phyloP scores from a whole-genome alignment of 2,797 vertebrate genomes.

The Coracias cyanogaster region DNA sequence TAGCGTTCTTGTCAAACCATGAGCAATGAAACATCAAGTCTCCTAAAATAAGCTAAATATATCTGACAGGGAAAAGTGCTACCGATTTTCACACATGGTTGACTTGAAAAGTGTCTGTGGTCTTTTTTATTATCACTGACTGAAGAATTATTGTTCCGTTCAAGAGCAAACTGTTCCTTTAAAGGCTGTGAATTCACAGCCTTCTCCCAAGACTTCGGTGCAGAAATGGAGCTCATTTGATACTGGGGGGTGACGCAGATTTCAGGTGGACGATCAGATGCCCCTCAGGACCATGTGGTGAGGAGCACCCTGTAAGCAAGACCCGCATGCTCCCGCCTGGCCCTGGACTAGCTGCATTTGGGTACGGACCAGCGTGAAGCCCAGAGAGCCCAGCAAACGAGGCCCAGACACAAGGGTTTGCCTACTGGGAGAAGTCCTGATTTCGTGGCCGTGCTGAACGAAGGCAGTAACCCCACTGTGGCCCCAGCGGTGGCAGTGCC shows the following conservation, averaged over 20 bases:
- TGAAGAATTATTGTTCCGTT: neutral
- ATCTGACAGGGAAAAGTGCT: neutral
- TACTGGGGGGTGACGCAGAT: neutral
- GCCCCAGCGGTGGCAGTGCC: neutral
- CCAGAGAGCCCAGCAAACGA: neutral
- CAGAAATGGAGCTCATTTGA: neutral
- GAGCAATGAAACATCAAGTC: neutral
- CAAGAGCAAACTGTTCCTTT: neutral
- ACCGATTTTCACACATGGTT: accelerated
- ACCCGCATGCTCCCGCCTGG: accelerated
- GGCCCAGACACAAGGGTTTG: neutral
- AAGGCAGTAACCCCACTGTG: accelerated
- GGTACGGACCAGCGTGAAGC: accelerated
- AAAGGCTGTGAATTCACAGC: neutral
- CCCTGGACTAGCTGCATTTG: no score
- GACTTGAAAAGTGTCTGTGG: neutral
- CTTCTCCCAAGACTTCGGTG: neutral
- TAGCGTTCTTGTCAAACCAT: neutral
- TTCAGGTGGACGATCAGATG: neutral
- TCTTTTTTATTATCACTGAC: neutral
- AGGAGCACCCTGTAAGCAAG: accelerated
- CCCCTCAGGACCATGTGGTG: accelerated
- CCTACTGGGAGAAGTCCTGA: neutral
- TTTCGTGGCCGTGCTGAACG: accelerated
- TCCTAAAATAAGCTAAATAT: neutral